A percentile compares a stretch with the other conserved stretches of the same genome.
Evolutionary conservation across 2,113 vertebrate genomes (phyloP).

Genomic region (Aspiorhynchus laticeps): DNA sequence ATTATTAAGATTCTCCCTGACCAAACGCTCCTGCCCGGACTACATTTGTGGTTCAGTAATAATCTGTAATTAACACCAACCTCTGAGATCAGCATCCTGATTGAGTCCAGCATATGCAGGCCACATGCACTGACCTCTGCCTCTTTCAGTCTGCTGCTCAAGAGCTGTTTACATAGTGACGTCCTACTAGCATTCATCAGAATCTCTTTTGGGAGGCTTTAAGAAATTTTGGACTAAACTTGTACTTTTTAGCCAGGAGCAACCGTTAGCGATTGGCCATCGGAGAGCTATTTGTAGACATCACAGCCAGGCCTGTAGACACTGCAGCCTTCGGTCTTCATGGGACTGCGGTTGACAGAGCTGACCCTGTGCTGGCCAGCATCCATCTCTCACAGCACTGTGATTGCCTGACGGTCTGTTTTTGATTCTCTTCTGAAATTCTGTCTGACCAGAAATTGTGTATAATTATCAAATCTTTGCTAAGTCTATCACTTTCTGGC

Average conservation of each 20-base stretch:
- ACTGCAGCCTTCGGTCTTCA: not conserved
- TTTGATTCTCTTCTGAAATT: slow-evolving; percentile 42
- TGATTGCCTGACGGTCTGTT: slow-evolving; percentile 47
- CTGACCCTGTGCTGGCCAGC: slow-evolving; percentile 41
- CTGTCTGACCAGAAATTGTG: slow-evolving; percentile 46
- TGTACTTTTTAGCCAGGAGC: slow-evolving; percentile 48
- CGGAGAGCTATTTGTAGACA: slow-evolving; percentile 54
- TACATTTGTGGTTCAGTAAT: slow-evolving; percentile 58
- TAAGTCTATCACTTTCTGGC: slow-evolving; percentile 51
- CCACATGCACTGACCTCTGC: slow-evolving; percentile 53
- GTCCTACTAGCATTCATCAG: slow-evolving; percentile 54
- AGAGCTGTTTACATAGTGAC: slow-evolving; percentile 56
- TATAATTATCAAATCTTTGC: slow-evolving; percentile 57
- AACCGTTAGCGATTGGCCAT: slow-evolving; percentile 51
- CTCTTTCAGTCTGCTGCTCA: slow-evolving; percentile 30
- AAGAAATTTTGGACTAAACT: slow-evolving; percentile 21
- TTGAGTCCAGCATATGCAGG: slow-evolving; percentile 58
- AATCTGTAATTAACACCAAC: slow-evolving; percentile 64
- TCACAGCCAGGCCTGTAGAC: slow-evolving; percentile 47
- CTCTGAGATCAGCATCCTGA: slow-evolving; percentile 52
- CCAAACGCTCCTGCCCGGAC: slow-evolving; percentile 45
- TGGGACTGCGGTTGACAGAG: slow-evolving; percentile 36
- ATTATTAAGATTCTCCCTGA: slow-evolving; percentile 45
- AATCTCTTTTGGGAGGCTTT: slow-evolving; percentile 36
- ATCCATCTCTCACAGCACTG: slow-evolving; percentile 43